Evolutionary conservation across 1,140 invertebrate species (phyloP).

Genomic region (Lineus longissimus): DNA sequence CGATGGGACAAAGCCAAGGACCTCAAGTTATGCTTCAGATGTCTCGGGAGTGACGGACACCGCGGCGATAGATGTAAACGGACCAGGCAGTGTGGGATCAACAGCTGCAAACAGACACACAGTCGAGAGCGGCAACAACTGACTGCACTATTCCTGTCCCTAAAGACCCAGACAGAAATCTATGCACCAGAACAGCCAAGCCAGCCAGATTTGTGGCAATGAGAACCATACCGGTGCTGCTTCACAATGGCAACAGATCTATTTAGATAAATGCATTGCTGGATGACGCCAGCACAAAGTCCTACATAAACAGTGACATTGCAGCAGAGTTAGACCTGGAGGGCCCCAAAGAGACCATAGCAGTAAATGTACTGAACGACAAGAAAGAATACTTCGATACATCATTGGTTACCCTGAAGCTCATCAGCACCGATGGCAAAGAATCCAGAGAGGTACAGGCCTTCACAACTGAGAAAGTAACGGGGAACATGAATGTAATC

Average conservation of each 20-base stretch:
- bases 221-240: slow-evolving; percentile 19
- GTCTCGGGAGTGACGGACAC: background rate
- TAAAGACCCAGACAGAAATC: background rate
- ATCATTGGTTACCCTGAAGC: slow-evolving; percentile 16
- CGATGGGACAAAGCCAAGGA: background rate
- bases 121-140: background rate
- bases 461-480: slow-evolving; percentile 14
- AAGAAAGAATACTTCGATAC: slow-evolving; percentile 20
- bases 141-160: background rate
- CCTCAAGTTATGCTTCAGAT: background rate
- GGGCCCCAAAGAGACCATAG: slow-evolving; percentile 13
- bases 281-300: slow-evolving; percentile 20
- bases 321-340: slow-evolving; percentile 18
- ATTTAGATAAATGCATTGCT: slow-evolving; percentile 18
- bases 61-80: background rate
- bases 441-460: background rate
- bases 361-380: slow-evolving; percentile 19
- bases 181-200: background rate
- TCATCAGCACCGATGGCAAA: slow-evolving; percentile 10
- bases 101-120: background rate
- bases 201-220: slow-evolving; percentile 10
- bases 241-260: slow-evolving; percentile 8
- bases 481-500: slow-evolving; percentile 12
- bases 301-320: slow-evolving; percentile 20
- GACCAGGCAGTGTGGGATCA: background rate